Evolutionary conservation across 2,797 vertebrate species (phyloP), one percentile per base, ranked within the genome.

Genomic region (Dendrocincla tyrannina): DNA sequence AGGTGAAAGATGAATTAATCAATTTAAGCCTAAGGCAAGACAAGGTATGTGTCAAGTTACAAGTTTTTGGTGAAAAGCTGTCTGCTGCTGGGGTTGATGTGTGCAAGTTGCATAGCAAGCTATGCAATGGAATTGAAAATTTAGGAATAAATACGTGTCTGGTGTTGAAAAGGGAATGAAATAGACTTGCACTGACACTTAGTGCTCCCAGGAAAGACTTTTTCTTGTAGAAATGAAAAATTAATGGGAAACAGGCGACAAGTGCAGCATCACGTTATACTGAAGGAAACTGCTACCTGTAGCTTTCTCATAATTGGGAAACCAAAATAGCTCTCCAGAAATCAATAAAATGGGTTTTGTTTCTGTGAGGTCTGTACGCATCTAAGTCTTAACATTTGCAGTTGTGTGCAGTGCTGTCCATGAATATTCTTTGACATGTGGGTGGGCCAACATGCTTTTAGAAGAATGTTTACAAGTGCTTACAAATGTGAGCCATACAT

Each of bases 1-100:
- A 83, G 93, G 90, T 90, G 90, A 85, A 87, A 95, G 90, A 94
- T 96, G 92, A 96, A 96, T 95, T 96, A 95, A 96, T 97, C 94
- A 95, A 88, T 95, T 96, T 91, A 95, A 96, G 86, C 93, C 94
- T 94, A 93, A 92, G 91, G 94, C 95, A 92, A 96, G 88, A 91
- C 89, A 92, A 95, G 80, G 50, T 97, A 68, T 89, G 60, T 91
- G 95, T 96, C 95, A 94, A 95, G 62, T 90, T 95, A 91, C 47
- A 83, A 86, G 89, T 80, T 95, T 94, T 87, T 84, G 89, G 85
- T 83, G 90, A 92, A 92, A 89, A 94, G 80, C 89, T 93, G 85
- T 94, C 89, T 92, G 89, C 75, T 91, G 63, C 78, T 64, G 28
- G 81, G 80, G 73, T 67, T 95, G 89, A 91, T 91, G 77, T 94